Percentiles rank a stretch among this genome's conserved stretches.
phyloP scores from a whole-genome alignment of 2,113 vertebrate genomes.

The Petaurus breviceps region DNA sequence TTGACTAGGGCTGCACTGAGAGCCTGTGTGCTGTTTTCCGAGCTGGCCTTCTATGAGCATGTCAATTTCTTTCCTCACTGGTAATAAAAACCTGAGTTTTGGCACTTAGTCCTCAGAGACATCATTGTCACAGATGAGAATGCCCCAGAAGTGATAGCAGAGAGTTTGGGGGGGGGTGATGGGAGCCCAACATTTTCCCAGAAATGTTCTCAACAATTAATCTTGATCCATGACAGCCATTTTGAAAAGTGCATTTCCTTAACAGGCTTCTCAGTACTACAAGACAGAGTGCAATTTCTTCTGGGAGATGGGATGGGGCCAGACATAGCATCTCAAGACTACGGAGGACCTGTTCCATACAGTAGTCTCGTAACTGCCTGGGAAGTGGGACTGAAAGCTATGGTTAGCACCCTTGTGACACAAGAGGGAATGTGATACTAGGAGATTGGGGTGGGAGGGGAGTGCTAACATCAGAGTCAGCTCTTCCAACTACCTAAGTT shows the following conservation, averaged over 20 bases:
- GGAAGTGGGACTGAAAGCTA: neutral
- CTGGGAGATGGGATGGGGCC: neutral
- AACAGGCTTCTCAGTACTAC: neutral
- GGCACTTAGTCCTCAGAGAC: neutral
- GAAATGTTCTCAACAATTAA: neutral
- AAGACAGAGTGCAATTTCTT: neutral
- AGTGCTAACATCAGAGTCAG: neutral
- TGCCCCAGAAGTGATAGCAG: neutral
- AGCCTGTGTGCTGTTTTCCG: neutral
- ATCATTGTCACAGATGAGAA: neutral
- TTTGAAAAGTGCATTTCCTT: neutral
- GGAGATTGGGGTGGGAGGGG: neutral
- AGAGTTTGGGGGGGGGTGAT: neutral
- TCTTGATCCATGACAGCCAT: neutral
- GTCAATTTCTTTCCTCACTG: neutral
- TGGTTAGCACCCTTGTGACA: neutral
- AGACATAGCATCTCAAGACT: neutral
- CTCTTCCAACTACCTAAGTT: neutral
- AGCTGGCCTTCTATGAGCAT: neutral
- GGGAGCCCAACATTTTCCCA: neutral
- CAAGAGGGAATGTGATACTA: neutral
- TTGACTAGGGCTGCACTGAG: neutral
- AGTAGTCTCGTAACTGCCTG: neutral
- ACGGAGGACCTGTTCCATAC: neutral
- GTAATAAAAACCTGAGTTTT: neutral